phyloP scores from a whole-genome alignment of 2,888 invertebrate species.

The Campaea margaritaria region DNA sequence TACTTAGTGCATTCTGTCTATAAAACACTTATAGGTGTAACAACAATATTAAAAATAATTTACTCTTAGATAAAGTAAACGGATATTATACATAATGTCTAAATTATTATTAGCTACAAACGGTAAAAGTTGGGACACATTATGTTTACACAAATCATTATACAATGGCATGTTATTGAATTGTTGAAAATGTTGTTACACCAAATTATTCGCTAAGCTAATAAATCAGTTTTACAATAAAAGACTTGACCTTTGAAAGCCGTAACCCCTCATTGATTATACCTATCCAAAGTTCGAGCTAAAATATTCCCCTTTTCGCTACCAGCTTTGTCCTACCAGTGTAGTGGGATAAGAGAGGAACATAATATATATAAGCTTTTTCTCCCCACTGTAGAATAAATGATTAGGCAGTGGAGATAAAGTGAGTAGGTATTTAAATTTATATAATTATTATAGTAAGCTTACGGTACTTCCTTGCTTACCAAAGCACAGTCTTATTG shows the following conservation, averaged over 20 bases:
- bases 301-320: no score
- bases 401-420: no score
- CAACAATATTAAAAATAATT: slow-evolving; percentile 1
- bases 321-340: no score
- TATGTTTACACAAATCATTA: not conserved
- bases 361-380: no score
- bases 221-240: slow-evolving; percentile 20
- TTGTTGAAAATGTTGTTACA: slow-evolving; percentile 4
- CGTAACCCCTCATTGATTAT: not conserved
- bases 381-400: no score
- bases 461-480: no score
- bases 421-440: no score
- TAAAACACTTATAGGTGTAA: not conserved
- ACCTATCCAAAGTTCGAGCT: no score
- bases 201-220: slow-evolving; percentile 17
- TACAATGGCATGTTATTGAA: not conserved
- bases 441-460: no score
- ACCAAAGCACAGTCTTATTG: no score
- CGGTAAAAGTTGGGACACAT: slow-evolving; percentile 13
- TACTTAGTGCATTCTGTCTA: not conserved
- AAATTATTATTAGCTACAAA: not conserved
- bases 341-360: no score
- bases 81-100: not conserved
- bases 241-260: not conserved
- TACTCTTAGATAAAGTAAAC: not conserved